Evolutionary conservation across 2,888 invertebrate species (phyloP).

Genomic region (Drosophila nigritarsus): DNA sequence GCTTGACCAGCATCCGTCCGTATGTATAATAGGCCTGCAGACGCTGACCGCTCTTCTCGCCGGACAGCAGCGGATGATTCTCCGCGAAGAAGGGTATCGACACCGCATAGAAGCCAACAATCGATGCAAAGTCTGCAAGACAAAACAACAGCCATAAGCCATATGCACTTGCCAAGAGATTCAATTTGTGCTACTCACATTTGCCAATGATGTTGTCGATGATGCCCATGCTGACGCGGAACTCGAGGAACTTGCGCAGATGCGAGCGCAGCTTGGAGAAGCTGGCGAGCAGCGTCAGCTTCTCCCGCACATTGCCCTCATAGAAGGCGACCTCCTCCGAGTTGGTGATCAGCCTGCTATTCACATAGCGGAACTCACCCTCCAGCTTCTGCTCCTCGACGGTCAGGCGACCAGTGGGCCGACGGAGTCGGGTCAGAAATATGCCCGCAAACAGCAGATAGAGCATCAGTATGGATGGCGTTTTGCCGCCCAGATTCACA

Average conservation of each 20-base stretch:
- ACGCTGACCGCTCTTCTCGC: constrained; percentile 90
- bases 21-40: constrained; percentile 97
- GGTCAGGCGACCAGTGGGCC: constrained; percentile 94
- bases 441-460: constrained; percentile 95
- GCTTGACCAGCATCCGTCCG: constrained; percentile 91
- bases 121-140: constrained; percentile 94
- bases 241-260: constrained; percentile 94
- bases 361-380: constrained; percentile 98
- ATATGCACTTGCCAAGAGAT: not conserved
- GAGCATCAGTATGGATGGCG: constrained; percentile 94
- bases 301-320: constrained; percentile 94
- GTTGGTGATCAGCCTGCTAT: constrained; percentile 97
- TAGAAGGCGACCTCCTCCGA: constrained; percentile 94
- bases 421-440: constrained; percentile 93
- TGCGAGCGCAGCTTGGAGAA: constrained; percentile 95
- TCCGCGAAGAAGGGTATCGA: constrained; percentile 96
- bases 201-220: constrained; percentile 98
- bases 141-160: constrained; percentile 29
- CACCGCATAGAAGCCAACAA: constrained; percentile 97
- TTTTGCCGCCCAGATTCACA: constrained; percentile 93
- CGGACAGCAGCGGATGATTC: constrained; percentile 89
- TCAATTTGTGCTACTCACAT: constrained; percentile 87
- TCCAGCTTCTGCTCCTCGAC: constrained; percentile 98
- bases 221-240: constrained; percentile 96
- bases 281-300: constrained; percentile 93